Evolutionary conservation across 1,140 invertebrate genomes (phyloP), one percentile per base, ranked within the genome.

Genomic region (Pollicipes pollicipes): DNA sequence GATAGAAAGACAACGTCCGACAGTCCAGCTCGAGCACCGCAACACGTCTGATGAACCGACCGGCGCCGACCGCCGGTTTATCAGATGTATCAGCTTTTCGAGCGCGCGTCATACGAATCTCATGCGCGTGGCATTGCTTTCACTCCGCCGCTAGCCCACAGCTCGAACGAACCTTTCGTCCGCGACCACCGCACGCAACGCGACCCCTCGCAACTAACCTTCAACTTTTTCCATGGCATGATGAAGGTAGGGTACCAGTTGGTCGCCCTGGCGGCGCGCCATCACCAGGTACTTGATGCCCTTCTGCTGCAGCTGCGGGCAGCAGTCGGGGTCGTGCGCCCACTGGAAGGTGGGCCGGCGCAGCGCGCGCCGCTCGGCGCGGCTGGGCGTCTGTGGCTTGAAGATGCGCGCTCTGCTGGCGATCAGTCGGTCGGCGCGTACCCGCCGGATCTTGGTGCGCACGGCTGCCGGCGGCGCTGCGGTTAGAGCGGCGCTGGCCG

Each of bases 181-280:
- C n/a, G n/a, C n/a, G n/a, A n/a, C n/a, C n/a, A n/a, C n/a, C n/a
- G n/a, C n/a, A n/a, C n/a, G n/a, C n/a, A n/a, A n/a, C n/a, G n/a
- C n/a, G n/a, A n/a, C n/a, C n/a, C n/a, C n/a, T n/a, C n/a, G n/a
- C n/a, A n/a, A 75, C 75, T 69, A 73, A 79, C 79, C 76, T 79
- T 80, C 29, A 77, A 78, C 70, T 77, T 77, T 74, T 80, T 78
- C 81, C 81, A 83, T 13, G 78, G 78, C 77, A 83, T 80, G 72
- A 82, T 79, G 74, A 83, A 81, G n/a, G 78, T 82, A n/a, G 81
- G n/a, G 79, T 24, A 80, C 75, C 0, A 81, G 75, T 66, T 78
- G 75, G 28, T 78, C 74, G 13, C 78, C 79, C n/a, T 75, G 72
- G n/a, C 76, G 76, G 68, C 77, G 75, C 26, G 83, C 83, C 83